These are phyloP conservation scores for Chlorodrepanis virens DNA, from an alignment of 2,113 vertebrate genomes.

Conservation along the genomic window DNA sequence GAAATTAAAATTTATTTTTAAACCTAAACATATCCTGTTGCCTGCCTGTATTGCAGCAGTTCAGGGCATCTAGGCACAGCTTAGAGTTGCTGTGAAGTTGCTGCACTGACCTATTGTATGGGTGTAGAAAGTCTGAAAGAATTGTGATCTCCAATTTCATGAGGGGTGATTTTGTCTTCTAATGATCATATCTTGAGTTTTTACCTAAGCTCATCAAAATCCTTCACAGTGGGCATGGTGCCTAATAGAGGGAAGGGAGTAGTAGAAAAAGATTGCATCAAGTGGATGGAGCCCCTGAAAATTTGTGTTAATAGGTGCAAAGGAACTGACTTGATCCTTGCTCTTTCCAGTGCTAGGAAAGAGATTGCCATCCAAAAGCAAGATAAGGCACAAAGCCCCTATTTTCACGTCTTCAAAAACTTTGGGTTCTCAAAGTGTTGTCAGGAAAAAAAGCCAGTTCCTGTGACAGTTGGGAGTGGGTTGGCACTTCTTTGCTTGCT, in stretches of 20 bases:
- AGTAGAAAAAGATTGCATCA: background rate
- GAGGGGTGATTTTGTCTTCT: background rate
- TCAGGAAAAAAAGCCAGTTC: background rate
- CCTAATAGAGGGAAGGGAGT: background rate
- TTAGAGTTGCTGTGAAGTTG: background rate
- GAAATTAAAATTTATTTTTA: background rate
- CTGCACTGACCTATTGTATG: background rate
- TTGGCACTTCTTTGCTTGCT: background rate
- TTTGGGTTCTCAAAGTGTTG: background rate
- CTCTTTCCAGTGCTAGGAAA: background rate
- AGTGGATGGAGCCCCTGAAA: background rate
- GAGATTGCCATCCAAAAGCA: background rate
- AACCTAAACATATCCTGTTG: background rate
- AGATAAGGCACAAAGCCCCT: background rate
- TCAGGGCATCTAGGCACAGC: background rate
- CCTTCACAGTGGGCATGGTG: background rate
- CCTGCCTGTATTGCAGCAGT: background rate
- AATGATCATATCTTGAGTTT: background rate
- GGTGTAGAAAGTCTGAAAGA: background rate
- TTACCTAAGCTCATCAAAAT: background rate
- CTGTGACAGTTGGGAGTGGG: background rate
- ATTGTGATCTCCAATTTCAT: background rate
- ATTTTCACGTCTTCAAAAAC: background rate
- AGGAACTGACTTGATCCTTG: background rate
- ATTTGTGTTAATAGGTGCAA: background rate